phyloP scores from a whole-genome alignment of 1,140 invertebrate species.

The Zaprionus capensis region DNA sequence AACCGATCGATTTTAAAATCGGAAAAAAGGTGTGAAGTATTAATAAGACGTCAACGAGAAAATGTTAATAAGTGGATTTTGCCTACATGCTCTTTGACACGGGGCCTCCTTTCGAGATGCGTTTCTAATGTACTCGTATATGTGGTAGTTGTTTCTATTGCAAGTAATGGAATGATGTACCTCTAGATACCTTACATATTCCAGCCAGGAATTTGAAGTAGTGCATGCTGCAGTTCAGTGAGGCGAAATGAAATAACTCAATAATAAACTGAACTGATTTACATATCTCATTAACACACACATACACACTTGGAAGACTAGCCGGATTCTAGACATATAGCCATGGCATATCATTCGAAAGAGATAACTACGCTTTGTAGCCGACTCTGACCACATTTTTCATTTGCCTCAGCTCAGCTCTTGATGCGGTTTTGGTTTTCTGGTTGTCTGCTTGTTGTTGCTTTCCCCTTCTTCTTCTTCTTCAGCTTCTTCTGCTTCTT shows the following conservation, averaged over 20 bases:
- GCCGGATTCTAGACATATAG: constrained; percentile 25
- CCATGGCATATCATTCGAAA: constrained; percentile 51
- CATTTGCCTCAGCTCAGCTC: constrained; percentile 49
- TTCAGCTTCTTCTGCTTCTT: neutral
- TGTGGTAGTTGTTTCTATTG: neutral
- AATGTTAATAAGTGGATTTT: constrained; percentile 77
- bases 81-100: constrained; percentile 39
- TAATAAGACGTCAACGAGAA: constrained; percentile 81
- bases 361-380: constrained; percentile 53
- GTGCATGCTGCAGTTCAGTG: neutral
- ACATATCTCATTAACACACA: constrained; percentile 54
- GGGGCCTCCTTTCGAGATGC: neutral
- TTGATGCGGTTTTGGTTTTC: constrained; percentile 35
- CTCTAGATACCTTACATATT: neutral
- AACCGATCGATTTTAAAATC: constrained; percentile 74
- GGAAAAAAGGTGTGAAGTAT: constrained; percentile 79
- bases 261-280: constrained; percentile 40
- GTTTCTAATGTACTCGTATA: neutral
- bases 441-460: constrained; percentile 20
- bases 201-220: neutral
- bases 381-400: constrained; percentile 66
- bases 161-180: neutral
- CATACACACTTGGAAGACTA: neutral
- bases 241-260: constrained; percentile 9
- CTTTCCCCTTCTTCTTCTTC: neutral